Conservation (phyloP, 1,140 invertebrate genomes). For the Trachelipus rathkii region DNA sequence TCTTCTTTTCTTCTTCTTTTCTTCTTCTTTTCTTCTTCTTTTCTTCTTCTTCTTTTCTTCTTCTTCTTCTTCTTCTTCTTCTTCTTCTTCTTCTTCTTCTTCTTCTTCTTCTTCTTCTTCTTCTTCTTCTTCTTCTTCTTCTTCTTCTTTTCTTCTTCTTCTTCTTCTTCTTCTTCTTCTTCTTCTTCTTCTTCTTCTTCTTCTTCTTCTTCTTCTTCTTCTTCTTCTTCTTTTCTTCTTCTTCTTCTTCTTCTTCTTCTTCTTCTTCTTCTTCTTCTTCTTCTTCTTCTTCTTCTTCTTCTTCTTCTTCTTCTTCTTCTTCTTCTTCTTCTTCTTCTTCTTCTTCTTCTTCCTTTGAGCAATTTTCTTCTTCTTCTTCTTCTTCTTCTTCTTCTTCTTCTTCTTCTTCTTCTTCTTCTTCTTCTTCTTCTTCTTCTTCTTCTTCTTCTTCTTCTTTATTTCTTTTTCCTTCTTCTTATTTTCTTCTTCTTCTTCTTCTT, state of each 20-base stretch:
- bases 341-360: too few relatives aligned
- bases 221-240: too few relatives aligned
- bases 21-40: slow-evolving; percentile 9
- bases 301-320: too few relatives aligned
- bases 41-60: too few relatives aligned
- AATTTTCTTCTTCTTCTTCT: slow-evolving; percentile 9
- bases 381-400: slow-evolving; percentile 9
- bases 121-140: slow-evolving; percentile 9
- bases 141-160: slow-evolving; percentile 10
- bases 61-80: slow-evolving; percentile 9
- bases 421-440: slow-evolving; percentile 9
- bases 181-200: too few relatives aligned
- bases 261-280: slow-evolving; percentile 10
- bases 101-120: slow-evolving; percentile 9
- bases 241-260: too few relatives aligned
- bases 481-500: slow-evolving; percentile 10
- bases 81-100: not conserved
- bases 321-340: slow-evolving; percentile 9
- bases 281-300: too few relatives aligned
- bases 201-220: too few relatives aligned
- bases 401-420: slow-evolving; percentile 9
- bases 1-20: too few relatives aligned
- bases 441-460: too few relatives aligned
- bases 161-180: too few relatives aligned
- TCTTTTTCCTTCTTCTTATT: too few relatives aligned